Conservation (phyloP, 2,797 vertebrate species). For the Loris lydekkerianus region DNA sequence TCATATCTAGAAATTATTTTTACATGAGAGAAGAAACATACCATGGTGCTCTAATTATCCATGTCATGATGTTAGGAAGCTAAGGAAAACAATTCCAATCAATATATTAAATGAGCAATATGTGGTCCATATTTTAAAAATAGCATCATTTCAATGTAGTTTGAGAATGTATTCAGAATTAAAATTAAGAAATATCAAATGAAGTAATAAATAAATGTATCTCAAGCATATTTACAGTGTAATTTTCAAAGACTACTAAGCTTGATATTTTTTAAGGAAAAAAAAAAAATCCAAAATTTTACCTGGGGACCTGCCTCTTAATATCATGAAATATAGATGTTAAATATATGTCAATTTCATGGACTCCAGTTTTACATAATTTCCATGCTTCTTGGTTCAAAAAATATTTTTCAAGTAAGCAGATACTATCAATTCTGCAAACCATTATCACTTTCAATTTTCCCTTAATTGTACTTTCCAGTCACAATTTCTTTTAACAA, state of each 20-base stretch:
- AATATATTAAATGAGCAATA: background rate
- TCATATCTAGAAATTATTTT: slow-evolving; percentile 25
- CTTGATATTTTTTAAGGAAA: background rate
- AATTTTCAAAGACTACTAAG: background rate
- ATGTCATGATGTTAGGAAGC: background rate
- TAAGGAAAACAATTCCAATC: background rate
- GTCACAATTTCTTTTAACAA: background rate
- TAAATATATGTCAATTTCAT: background rate
- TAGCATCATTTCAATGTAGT: background rate
- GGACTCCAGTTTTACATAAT: background rate
- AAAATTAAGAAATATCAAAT: background rate
- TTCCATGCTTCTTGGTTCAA: background rate
- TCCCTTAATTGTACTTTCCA: background rate
- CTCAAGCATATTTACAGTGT: background rate
- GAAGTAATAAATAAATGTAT: slow-evolving; percentile 10
- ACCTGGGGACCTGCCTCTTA: background rate
- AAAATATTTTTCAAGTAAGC: background rate
- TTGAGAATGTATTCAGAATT: background rate
- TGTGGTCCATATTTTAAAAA: background rate
- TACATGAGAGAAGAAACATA: background rate
- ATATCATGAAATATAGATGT: background rate
- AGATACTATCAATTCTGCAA: background rate
- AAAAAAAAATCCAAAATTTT: background rate
- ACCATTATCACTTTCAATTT: background rate
- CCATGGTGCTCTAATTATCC: background rate